Evolutionary conservation across 2,797 vertebrate genomes (phyloP).

Genomic region (Poeciliopsis gracilis): DNA sequence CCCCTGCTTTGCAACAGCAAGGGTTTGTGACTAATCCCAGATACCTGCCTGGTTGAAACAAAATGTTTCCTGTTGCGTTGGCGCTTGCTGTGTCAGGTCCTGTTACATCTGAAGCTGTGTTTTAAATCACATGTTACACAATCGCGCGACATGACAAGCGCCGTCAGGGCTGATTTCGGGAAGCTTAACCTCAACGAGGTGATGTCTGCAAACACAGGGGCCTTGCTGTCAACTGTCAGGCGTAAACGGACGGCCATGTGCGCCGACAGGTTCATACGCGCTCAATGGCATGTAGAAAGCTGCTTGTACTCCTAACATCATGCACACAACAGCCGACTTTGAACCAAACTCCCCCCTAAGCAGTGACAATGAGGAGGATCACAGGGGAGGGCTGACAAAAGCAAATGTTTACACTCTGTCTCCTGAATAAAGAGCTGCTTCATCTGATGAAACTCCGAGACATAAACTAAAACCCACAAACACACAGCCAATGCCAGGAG

Average conservation of each 20-base stretch:
- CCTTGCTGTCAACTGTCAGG: conserved; percentile 14
- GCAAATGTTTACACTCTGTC: conserved; percentile 61
- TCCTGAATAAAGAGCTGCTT: conserved; percentile 47
- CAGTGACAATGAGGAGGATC: conserved; percentile 35
- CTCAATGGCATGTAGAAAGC: conserved; percentile 18
- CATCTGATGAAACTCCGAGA: conserved; percentile 60
- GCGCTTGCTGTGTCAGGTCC: neutral
- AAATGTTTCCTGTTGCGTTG: conserved; percentile 13
- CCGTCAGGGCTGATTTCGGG: conserved; percentile 23
- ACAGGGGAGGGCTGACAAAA: conserved; percentile 41
- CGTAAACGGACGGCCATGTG: conserved; percentile 28
- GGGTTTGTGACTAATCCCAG: conserved; percentile 3
- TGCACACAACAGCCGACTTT: conserved; percentile 25
- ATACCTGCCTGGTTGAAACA: neutral
- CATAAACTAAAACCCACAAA: conserved; percentile 8
- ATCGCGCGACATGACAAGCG: conserved; percentile 22
- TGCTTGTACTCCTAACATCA: conserved; percentile 2
- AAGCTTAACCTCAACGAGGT: neutral
- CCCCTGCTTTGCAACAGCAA: conserved; percentile 1
- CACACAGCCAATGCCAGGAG: neutral
- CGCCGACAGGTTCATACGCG: conserved; percentile 24
- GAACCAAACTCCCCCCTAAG: conserved; percentile 36
- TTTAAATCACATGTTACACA: conserved; percentile 6
- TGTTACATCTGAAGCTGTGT: conserved; percentile 2
- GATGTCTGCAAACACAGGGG: conserved; percentile 23